Evolutionary conservation across 1,140 invertebrate genomes (phyloP).

Genomic region (Drosophila lini): DNA sequence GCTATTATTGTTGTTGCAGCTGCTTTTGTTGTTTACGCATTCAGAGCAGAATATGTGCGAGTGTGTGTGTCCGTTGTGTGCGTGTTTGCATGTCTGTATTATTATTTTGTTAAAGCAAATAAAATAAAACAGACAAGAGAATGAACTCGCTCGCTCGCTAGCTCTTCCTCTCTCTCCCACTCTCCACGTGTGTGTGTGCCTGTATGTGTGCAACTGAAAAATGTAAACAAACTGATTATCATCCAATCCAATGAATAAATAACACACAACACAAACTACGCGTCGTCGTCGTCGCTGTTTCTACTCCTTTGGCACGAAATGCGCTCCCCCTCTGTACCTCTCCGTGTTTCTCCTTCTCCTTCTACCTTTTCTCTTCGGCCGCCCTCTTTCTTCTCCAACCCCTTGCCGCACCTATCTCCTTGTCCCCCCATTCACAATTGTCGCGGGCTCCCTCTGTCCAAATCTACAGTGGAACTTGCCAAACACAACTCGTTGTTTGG

Average conservation of each 20-base stretch:
- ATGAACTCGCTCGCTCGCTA: slow-evolving; percentile 50
- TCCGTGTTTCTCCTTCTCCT: not conserved
- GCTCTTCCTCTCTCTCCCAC: slow-evolving; percentile 8
- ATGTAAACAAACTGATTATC: slow-evolving; percentile 84
- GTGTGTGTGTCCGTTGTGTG: slow-evolving; percentile 34
- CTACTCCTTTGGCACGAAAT: slow-evolving; percentile 60
- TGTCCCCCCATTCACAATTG: slow-evolving; percentile 37
- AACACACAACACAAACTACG: slow-evolving; percentile 62
- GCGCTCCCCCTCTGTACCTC: slow-evolving; percentile 5
- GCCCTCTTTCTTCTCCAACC: slow-evolving; percentile 9
- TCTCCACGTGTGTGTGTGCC: slow-evolving; percentile 23
- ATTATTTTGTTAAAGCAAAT: slow-evolving; percentile 80
- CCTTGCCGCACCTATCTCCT: slow-evolving; percentile 6
- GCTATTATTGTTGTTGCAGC: slow-evolving; percentile 68
- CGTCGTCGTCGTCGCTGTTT: slow-evolving; percentile 41
- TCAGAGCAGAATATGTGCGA: slow-evolving; percentile 40
- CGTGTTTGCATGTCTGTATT: slow-evolving; percentile 73
- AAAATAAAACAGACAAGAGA: slow-evolving; percentile 71
- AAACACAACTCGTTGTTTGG: too few species aligned
- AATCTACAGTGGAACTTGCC: slow-evolving; percentile 1
- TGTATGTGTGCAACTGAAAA: slow-evolving; percentile 74
- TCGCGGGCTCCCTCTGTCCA: slow-evolving; percentile 20
- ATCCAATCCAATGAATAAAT: slow-evolving; percentile 83
- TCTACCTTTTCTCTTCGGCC: not conserved
- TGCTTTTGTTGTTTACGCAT: slow-evolving; percentile 80